Base-by-base conservation (phyloP, 2,797 vertebrate species). In the Erethizon dorsatum region DNA sequence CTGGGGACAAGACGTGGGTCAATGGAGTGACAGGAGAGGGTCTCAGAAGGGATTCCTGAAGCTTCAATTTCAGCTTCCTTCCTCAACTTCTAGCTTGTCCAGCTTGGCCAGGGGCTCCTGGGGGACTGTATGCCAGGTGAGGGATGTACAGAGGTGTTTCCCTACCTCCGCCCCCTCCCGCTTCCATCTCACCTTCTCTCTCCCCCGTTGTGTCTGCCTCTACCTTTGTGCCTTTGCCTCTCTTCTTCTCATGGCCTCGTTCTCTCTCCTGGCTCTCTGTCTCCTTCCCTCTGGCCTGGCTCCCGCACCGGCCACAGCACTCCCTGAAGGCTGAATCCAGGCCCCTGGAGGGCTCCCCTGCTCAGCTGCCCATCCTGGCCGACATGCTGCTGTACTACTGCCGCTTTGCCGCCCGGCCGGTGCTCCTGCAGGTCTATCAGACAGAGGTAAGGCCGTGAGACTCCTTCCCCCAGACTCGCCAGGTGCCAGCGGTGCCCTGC, bases 371-470 rank as follows among this genome's bases (percentile, higher is more conserved):
- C 90, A 99, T 99, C 98, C 98, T 99, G 97, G 99, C 99, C 0
- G 99, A 99, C 97, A 98, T 99, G 99, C 99, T 99, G 77, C 99
- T 99, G 41, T 99, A 99, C 97, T 99, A 99, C 97, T 99, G 99
- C 97, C 99, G 99, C 90, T 98, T 99, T 0, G 99, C 99, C 5
- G 95, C 98, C 0, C 98, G 99, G 10, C 99, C 99, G 0, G 97
- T 99, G 83, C 99, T 99, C 85, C 98, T 99, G 97, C 99, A 99
- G 98, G 99, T 99, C 92, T 99, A 99, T 96, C 99, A 99, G 98
- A 99, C 99, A 0, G 99, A 99, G 99, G 99, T 99, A 92, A 97
- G 98, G 22, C 54, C 11, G 11, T 1, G 0, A 0, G 0, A 20
- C 71, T 5, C 45, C 37, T 6, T 3, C 50, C 73, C 47, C n/a